Base-by-base conservation (phyloP, 1,140 invertebrate genomes). In the Scylla paramamosain region DNA sequence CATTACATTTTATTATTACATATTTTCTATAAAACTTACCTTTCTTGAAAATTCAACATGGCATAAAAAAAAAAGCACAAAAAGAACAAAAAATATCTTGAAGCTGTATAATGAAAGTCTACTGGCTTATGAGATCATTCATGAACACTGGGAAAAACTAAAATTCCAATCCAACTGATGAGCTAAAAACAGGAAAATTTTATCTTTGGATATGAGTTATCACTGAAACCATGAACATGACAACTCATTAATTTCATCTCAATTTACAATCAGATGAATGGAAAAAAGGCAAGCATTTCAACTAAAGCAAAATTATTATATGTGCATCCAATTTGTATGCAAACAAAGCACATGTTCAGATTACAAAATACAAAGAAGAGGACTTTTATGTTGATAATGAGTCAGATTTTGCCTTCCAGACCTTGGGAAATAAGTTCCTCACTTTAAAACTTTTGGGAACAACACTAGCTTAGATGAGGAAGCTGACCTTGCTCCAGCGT, bases 401-500 rank as follows among this genome's bases (percentile, higher is more conserved):
- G n/a, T n/a, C 67, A 77, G 20, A 77, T 77, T n/a, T n/a, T 77
- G 67, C 67, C n/a, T n/a, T 20, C 67, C 12, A n/a, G 20, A 77
- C 67, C 67, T n/a, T 77, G 20, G 10, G 52, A 59, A 59, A 59
- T 12, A 12, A 59, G 0, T 59, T 59, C 10, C 10, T 59, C 52
- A 59, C 12, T 12, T 59, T 39, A 39, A 39, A 6, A 77, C 3
- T 20, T n/a, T 77, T 0, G n/a, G n/a, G 67, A 28, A 77, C 20
- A 67, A 45, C 0, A 46, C 0, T 28, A 8, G 0, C 28, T 94
- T 39, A 94, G 28, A 94, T 94, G 6, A 94, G 89, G 46, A 94
- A 94, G 59, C 93, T 94, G 8, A 94, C 67, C 48, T 94, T 94
- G 45, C 87, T 94, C 88, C 93, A 94, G 28, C 93, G 67, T 28